Conservation (phyloP, 2,888 invertebrate species). For the Syrphus vitripennis region DNA sequence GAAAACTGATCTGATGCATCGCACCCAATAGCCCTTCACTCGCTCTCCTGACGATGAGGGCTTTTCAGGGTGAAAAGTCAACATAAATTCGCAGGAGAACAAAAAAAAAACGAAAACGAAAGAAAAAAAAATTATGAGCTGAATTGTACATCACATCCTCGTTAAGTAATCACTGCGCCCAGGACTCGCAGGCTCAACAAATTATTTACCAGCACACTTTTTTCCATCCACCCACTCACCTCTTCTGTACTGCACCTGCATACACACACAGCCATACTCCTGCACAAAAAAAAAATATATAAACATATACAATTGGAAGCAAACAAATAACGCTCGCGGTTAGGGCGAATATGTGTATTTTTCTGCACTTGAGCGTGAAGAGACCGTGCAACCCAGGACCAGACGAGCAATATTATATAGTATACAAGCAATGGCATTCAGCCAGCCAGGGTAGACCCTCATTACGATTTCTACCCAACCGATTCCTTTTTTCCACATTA, state of each 20-base stretch:
- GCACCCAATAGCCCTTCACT: slow-evolving; percentile 62
- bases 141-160: slow-evolving; percentile 30
- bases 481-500: slow-evolving; percentile 65
- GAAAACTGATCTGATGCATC: slow-evolving; percentile 67
- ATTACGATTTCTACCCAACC: slow-evolving; percentile 68
- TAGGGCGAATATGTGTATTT: slow-evolving; percentile 63
- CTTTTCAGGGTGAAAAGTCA: slow-evolving; percentile 66
- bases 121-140: slow-evolving; percentile 6
- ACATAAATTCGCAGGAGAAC: slow-evolving; percentile 37
- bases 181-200: slow-evolving; percentile 45
- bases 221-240: slow-evolving; percentile 7
- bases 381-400: slow-evolving; percentile 40
- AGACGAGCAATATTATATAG: background rate
- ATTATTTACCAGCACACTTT: slow-evolving; percentile 59
- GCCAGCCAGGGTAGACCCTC: slow-evolving; percentile 54
- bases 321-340: slow-evolving; percentile 68
- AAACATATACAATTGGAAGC: slow-evolving; percentile 43
- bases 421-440: slow-evolving; percentile 33
- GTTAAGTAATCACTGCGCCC: slow-evolving; percentile 65
- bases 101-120: background rate
- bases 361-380: slow-evolving; percentile 61
- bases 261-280: background rate
- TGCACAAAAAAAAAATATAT: background rate
- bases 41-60: slow-evolving; percentile 45
- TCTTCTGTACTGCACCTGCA: background rate